Base-by-base conservation (phyloP, 2,888 invertebrate species). In the Cephus spinipes region DNA sequence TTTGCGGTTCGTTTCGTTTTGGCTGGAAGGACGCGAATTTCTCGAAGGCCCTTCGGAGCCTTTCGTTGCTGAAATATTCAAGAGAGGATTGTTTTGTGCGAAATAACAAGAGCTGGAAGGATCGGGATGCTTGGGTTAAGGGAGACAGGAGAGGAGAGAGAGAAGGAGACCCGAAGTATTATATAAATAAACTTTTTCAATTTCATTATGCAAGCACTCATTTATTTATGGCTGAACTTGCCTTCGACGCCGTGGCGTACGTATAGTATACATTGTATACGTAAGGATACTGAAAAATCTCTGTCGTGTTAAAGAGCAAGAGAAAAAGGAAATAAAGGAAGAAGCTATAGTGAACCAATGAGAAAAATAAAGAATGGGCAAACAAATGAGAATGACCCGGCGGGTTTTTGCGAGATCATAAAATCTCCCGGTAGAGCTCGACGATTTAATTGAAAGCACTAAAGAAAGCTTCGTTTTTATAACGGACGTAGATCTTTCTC, bases 381-480 rank as follows among this genome's bases (percentile, higher is more conserved):
- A 32, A 73, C 30, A 32, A 23, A 55, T 12, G 55, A 23, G 11
- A 69, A 74, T 1, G 68, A 31, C 31, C 23, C 71, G 71, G 55
- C 23, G 9, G 55, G 33, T 0, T 71, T n/a, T 71, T 33, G 55
- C 71, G 33, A 74, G 74, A 74, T 75, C 77, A 33, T 77, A 77
- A 75, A 77, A 75, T 75, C 40, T 32, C 34, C n/a, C 33, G 55
- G 30, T 11, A 30, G 15, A 32, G 15, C 74, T 73, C 40, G 68
- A 55, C 55, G 69, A 75, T 77, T 75, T 75, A 69, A 77, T 77
- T 75, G 75, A 75, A 69, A 55, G 68, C 77, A 34, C 73, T 75
- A 33, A 75, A 75, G 69, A 74, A 71, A 75, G 36, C 69, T 36
- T 23, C 33, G 33, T 31, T 33, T 23, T 73, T n/a, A 33, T 33